Conservation (phyloP, 2,113 vertebrate genomes). For the Anolis carolinensis region DNA sequence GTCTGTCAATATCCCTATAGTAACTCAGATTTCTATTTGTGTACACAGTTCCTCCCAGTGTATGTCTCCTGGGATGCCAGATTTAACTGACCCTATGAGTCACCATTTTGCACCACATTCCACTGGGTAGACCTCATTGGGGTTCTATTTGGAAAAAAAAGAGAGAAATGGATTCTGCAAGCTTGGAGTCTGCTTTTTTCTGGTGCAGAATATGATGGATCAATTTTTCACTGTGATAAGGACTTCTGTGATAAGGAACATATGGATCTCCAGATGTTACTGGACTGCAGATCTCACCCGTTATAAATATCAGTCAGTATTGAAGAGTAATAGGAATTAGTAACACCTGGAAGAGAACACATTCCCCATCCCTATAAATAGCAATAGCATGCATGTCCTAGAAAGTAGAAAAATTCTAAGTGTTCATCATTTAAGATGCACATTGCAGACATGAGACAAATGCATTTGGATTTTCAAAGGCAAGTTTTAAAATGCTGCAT, state of each 20-base stretch:
- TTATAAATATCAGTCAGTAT: not conserved
- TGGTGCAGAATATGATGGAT: not conserved
- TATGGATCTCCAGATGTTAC: not conserved
- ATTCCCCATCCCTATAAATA: not conserved
- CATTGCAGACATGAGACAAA: not conserved
- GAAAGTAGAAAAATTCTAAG: not conserved
- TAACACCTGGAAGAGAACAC: not conserved
- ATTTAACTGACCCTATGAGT: not conserved
- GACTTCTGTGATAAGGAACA: not conserved
- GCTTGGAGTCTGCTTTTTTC: not conserved
- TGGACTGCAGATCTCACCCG: not conserved
- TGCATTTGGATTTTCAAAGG: conserved; percentile 6
- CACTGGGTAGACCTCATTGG: not conserved
- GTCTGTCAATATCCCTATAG: not conserved
- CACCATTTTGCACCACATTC: not conserved
- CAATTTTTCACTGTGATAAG: not conserved
- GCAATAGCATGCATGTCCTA: not conserved
- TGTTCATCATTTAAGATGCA: not conserved
- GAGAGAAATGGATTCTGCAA: not conserved
- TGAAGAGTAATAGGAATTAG: not conserved
- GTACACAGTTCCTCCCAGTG: not conserved
- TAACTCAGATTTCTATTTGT: not conserved
- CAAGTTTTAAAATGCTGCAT: not conserved
- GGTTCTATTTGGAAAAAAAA: not conserved
- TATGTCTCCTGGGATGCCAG: not conserved